These are phyloP conservation scores for Lethrus apterus DNA, from an alignment of 1,140 invertebrate species.

Conservation along the genomic window DNA sequence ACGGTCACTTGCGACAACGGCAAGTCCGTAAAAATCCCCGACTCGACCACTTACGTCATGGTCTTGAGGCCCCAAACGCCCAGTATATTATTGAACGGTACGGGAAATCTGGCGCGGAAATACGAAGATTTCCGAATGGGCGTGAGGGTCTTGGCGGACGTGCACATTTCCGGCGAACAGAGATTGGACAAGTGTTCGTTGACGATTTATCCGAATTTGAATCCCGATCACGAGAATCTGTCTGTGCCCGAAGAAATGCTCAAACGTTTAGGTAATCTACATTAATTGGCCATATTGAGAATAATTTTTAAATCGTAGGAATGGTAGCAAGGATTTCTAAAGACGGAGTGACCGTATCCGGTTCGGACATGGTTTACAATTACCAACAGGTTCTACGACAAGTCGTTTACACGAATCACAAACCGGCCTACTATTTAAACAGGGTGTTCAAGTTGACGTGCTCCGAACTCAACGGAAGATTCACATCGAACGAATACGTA, in stretches of 20 bases:
- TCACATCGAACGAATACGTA: slow-evolving; percentile 90
- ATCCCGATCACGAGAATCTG: slow-evolving; percentile 88
- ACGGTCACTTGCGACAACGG: slow-evolving; percentile 69
- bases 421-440: slow-evolving; percentile 90
- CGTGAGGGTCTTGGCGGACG: slow-evolving; percentile 75
- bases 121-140: slow-evolving; percentile 79
- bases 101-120: slow-evolving; percentile 72
- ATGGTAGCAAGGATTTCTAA: slow-evolving; percentile 65
- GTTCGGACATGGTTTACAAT: slow-evolving; percentile 76
- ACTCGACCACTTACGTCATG: slow-evolving; percentile 77
- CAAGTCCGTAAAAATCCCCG: slow-evolving; percentile 60
- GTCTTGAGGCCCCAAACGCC: slow-evolving; percentile 80
- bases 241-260: slow-evolving; percentile 68
- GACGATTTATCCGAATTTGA: slow-evolving; percentile 85
- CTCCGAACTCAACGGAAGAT: slow-evolving; percentile 85
- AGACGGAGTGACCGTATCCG: slow-evolving; percentile 75
- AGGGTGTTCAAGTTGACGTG: slow-evolving; percentile 90
- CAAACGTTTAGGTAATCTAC: slow-evolving; percentile 57
- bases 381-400: slow-evolving; percentile 79
- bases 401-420: slow-evolving; percentile 88
- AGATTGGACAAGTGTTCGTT: slow-evolving; percentile 77
- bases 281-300: no score
- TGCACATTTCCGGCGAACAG: slow-evolving; percentile 56
- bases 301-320: no score
- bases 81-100: slow-evolving; percentile 75